Evolutionary conservation across 1,140 invertebrate species (phyloP), one percentile per base, ranked within the genome.

Genomic region (Drosophila asahinai): DNA sequence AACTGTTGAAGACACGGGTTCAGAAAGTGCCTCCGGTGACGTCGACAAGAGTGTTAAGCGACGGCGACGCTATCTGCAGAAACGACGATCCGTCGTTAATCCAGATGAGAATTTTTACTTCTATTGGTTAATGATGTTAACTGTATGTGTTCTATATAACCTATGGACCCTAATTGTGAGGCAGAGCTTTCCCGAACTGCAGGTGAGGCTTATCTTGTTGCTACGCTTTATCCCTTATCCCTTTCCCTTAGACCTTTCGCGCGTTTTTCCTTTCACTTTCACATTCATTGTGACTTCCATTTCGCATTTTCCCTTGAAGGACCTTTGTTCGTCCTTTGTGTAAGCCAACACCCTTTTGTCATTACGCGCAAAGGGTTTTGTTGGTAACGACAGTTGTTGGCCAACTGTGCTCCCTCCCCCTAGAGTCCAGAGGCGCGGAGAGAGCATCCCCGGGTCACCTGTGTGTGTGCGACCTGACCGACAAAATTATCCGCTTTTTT

Each of bases 21-120:
- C 95, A 48, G 96, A 96, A 81, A 95, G 95, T 43, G 95, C 95
- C 78, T 94, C 94, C 60, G 94, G 94, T 12, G 95, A 95, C 83
- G 94, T 94, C 84, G 94, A 94, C 73, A 94, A 94, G 43, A 94
- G 94, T 30, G 93, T 95, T 36, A 94, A 95, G 33, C 94, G 96
- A 65, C 91, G 95, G 72, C 94, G 96, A 17, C 94, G 96, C 63
- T 94, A 95, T 67, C 93, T 94, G 11, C 94, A 96, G 77, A 95
- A 96, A 52, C 96, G 96, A n/a, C 94, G 95, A 27, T 96, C 96
- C n/a, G 98, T 99, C 22, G 96, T 99, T 67, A 98, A 99, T 93
- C 98, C 98, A 0, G 98, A 99, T 93, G 97, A 98, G 77, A 98
- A 98, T 92, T 97, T 98, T 92, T 98, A 98, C 94, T 99, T 98